Conservation (phyloP, 1,140 invertebrate genomes). For the Orchesella cincta region DNA sequence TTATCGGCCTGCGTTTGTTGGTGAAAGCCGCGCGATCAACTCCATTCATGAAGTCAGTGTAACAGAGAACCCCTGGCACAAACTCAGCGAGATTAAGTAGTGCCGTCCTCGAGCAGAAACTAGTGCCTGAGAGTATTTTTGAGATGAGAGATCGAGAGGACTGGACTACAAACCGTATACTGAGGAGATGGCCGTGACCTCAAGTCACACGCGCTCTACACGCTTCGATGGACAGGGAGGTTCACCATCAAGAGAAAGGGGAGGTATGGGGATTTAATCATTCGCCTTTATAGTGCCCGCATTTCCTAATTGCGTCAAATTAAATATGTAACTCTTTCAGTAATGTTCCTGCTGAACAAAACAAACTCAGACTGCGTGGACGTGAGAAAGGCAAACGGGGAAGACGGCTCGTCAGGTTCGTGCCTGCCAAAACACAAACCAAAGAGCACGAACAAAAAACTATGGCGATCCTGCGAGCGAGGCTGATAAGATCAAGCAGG, state of each 20-base stretch:
- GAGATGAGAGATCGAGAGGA: slow-evolving; percentile 86
- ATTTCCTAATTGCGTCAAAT: not conserved
- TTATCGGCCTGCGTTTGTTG: too few species aligned
- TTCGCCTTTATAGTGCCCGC: not conserved
- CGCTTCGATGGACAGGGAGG: slow-evolving; percentile 91
- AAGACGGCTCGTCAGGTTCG: slow-evolving; percentile 95
- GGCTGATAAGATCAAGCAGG: slow-evolving; percentile 82
- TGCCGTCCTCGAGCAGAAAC: slow-evolving; percentile 58
- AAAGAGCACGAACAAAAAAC: slow-evolving; percentile 85
- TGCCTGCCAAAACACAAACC: slow-evolving; percentile 95
- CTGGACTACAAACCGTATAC: slow-evolving; percentile 80
- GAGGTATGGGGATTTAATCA: slow-evolving; percentile 63
- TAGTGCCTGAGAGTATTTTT: slow-evolving; percentile 86
- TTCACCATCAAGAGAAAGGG: slow-evolving; percentile 86
- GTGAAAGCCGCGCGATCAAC: too few species aligned
- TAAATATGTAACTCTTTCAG: slow-evolving; percentile 57
- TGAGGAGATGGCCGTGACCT: slow-evolving; percentile 83
- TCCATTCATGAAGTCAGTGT: not conserved
- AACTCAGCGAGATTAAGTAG: too few species aligned
- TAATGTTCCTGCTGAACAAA: slow-evolving; percentile 89
- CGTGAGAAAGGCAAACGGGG: slow-evolving; percentile 84
- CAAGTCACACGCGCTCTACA: slow-evolving; percentile 83
- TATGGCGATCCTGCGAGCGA: slow-evolving; percentile 75
- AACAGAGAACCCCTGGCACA: not conserved
- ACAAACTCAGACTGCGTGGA: slow-evolving; percentile 99